Evolutionary conservation across 2,797 vertebrate species (phyloP), one percentile per base, ranked within the genome.

Genomic region (Nasua narica): DNA sequence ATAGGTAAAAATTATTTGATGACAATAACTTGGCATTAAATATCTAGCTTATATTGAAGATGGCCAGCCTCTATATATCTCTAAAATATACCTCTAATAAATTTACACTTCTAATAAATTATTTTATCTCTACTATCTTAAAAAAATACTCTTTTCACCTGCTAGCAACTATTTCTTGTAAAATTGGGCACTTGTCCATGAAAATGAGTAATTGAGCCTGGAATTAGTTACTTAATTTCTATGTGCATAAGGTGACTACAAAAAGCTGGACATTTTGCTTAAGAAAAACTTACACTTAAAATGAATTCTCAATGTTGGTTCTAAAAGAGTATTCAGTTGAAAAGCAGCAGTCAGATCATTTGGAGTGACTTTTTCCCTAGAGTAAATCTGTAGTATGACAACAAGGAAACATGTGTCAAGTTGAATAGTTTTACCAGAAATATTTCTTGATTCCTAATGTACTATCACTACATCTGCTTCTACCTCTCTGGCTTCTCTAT

Each of bases 181-280:
- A 95, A 77, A 65, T 37, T 60, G n/a, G 27, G 7, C 37, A 60
- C 27, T 78, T 86, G 13, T 5, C 25, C 35, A 37, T 77, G 54
- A 91, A 95, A 87, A 83, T 74, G 35, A 90, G n/a, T 65, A 74
- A 95, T 69, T 74, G 54, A 92, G 5, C n/a, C 69, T 69, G 60
- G 32, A 86, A 78, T 96, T 78, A 74, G 67, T 77, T 95, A 70
- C 15, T 62, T 87, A 94, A 35, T 81, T 69, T 81, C 8, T n/a
- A 52, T 77, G 32, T 92, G 40, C 7, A 52, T 56, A 91, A 67
- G 16, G 78, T 87, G 27, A 52, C 52, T 85, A 78, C 7, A 60
- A 40, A 90, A 35, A 82, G 1, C 2, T 76, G 54, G 7, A 7
- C 16, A 8, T 10, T 70, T 67, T 94, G 19, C 50, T 87, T 32